Evolutionary conservation across 2,888 invertebrate species (phyloP).

Genomic region (Harmothoe impar): DNA sequence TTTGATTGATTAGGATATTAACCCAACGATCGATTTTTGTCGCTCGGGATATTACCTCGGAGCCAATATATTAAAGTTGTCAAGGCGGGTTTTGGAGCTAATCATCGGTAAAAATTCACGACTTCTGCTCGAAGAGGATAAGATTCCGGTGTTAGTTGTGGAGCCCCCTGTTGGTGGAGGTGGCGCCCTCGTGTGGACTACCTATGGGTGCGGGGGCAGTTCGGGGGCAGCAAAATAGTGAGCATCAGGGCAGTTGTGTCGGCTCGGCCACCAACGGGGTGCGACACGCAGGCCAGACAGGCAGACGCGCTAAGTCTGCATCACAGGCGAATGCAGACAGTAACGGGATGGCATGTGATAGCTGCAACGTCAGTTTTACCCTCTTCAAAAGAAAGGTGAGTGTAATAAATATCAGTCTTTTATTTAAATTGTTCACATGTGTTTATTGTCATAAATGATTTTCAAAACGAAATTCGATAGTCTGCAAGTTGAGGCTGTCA

Average conservation of each 20-base stretch:
- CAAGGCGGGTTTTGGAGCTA: too few species aligned
- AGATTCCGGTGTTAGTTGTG: neutral
- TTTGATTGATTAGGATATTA: too few species aligned
- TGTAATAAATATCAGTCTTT: too few species aligned
- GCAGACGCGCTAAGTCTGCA: neutral
- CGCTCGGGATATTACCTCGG: too few species aligned
- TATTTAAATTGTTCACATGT: too few species aligned
- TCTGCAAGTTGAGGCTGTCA: too few species aligned
- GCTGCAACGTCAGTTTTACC: conserved; percentile 75
- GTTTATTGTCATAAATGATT: too few species aligned
- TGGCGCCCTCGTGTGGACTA: conserved; percentile 40
- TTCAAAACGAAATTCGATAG: too few species aligned
- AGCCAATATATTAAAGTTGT: too few species aligned
- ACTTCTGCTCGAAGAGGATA: too few species aligned
- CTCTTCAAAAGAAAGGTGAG: conserved; percentile 78
- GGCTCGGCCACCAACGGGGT: neutral
- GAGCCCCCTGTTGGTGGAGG: conserved; percentile 36
- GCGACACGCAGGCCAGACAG: neutral
- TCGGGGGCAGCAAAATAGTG: conserved; percentile 48
- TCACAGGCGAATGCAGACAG: neutral
- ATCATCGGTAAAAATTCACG: too few species aligned
- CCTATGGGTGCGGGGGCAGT: conserved; percentile 68
- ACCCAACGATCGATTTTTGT: too few species aligned
- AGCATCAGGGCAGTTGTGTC: neutral
- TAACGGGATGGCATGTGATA: conserved; percentile 73